Base-by-base conservation (phyloP, 2,113 vertebrate species). In the Diphyllodes magnificus region DNA sequence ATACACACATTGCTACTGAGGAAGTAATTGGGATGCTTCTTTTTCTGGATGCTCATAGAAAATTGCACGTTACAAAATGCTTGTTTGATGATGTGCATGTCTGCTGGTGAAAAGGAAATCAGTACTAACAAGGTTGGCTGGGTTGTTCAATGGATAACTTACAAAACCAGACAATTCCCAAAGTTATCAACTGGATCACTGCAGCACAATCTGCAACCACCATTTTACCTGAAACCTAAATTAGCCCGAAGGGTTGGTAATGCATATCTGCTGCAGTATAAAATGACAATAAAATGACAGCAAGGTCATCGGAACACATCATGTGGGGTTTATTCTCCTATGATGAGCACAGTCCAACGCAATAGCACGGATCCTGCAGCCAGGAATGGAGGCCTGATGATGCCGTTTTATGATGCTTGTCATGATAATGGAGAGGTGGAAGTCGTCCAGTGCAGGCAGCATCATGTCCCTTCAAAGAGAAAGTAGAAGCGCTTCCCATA, bases 101-200 rank as follows among this genome's bases (percentile, higher is more conserved):
- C 92, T 91, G 63, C 75, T 91, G 75, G 86, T 80, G 57, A 85
- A 86, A 90, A 90, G 84, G 24, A 91, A 85, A 88, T 90, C 54
- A 35, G 69, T 37, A 86, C 40, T 83, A 91, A 90, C 42, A 63
- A 89, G 54, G 66, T 86, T 81, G 73, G 45, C 27, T 0, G 1
- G 27, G 42, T 86, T 88, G 83, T 64, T 60, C 20, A 40, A 25
- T 37, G 64, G 63, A 2, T 54, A 82, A 30, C 73, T 77, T 80
- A 86, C 22, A 93, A 94, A 92, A 77, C 33, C 93, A 96, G 93
- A 85, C 77, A 90, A 81, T 73, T 90, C 63, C 82, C 86, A 87
- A 60, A 91, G 90, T 49, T 63, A 85, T 19, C 37, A 84, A 44
- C 2, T 37, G 56, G 50, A 79, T 71, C 91, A 84, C 70, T 78